Evolutionary conservation across 2,888 invertebrate species (phyloP).

Genomic region (Thecophora atra): DNA sequence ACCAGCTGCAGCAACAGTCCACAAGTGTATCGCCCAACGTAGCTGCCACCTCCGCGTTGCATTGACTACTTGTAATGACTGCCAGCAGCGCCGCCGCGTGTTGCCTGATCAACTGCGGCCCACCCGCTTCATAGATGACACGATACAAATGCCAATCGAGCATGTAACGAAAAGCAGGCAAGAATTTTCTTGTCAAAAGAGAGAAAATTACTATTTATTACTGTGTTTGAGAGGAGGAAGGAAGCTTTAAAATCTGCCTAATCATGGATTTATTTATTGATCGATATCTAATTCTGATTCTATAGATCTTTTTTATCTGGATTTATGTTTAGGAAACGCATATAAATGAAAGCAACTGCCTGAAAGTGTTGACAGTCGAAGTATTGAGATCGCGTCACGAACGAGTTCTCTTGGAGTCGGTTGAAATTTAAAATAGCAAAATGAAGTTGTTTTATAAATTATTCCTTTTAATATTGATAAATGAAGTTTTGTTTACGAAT

Average conservation of each 20-base stretch:
- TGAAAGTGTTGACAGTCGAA: neutral
- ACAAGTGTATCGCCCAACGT: constrained; percentile 54
- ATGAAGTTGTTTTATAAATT: constrained; percentile 9
- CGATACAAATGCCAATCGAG: constrained; percentile 65
- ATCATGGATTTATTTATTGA: neutral
- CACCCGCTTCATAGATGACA: constrained; percentile 60
- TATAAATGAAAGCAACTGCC: constrained; percentile 17
- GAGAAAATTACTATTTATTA: neutral
- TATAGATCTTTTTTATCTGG: constrained; percentile 4
- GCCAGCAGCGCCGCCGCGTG: constrained; percentile 63
- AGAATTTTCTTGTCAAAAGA: constrained; percentile 55
- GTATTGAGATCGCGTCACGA: neutral
- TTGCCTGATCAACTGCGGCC: constrained; percentile 61
- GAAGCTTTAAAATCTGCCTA: constrained; percentile 8
- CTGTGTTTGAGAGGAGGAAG: neutral
- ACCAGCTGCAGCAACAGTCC: constrained; percentile 64
- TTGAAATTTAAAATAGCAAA: neutral
- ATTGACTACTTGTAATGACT: constrained; percentile 54
- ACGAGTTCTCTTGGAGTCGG: neutral
- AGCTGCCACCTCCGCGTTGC: constrained; percentile 54
- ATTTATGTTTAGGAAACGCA: neutral
- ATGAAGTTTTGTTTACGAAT: neutral
- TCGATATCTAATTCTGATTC: neutral
- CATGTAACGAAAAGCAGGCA: constrained; percentile 62
- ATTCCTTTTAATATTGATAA: neutral